Percentiles rank a stretch among this genome's conserved stretches.
phyloP scores from a whole-genome alignment of 2,113 vertebrate species.

The Vidua macroura region DNA sequence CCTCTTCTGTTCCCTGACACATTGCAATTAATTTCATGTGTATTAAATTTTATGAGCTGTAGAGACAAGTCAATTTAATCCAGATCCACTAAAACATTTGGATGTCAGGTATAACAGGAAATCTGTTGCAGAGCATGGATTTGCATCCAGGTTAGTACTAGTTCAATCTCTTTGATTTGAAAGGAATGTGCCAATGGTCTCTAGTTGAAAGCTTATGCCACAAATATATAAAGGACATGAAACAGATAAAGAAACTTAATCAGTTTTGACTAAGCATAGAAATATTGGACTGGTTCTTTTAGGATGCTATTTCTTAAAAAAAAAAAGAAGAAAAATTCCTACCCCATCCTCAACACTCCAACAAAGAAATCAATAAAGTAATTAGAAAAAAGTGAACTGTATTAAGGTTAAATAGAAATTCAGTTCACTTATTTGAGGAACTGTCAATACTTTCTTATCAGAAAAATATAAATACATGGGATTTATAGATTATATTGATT shows the following conservation, averaged over 20 bases:
- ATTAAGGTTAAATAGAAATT: not conserved
- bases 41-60: slow-evolving; percentile 18
- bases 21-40: not conserved
- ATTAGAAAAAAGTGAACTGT: not conserved
- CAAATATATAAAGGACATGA: not conserved
- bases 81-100: not conserved
- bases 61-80: not conserved
- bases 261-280: not conserved
- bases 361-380: not conserved
- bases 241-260: not conserved
- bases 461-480: not conserved
- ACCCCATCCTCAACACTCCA: not conserved
- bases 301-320: not conserved
- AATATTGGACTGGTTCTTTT: not conserved
- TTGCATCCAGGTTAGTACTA: not conserved
- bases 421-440: not conserved
- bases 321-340: not conserved
- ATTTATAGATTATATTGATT: not conserved
- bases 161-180: not conserved
- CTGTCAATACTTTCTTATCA: not conserved
- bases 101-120: not conserved
- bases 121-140: not conserved
- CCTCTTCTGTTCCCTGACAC: not conserved
- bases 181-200: not conserved
- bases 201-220: not conserved